Percentiles rank a stretch among this genome's conserved stretches.
phyloP scores from a whole-genome alignment of 2,888 invertebrate species.

The Rotaria sp. region DNA sequence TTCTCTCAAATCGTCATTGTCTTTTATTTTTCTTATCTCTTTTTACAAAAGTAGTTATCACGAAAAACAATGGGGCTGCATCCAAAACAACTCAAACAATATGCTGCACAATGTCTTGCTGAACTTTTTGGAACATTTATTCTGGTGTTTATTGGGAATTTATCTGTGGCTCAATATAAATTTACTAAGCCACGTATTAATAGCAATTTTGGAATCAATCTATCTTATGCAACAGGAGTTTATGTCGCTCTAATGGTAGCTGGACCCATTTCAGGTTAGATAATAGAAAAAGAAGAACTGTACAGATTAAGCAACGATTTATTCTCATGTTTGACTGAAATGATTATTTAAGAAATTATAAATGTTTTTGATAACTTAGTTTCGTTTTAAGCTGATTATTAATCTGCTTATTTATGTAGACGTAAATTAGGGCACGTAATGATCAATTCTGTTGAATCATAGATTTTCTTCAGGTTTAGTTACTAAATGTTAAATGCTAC shows the following conservation, averaged over 20 bases:
- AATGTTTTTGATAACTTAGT: not conserved
- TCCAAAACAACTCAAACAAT: not conserved
- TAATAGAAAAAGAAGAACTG: not conserved
- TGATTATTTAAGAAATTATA: not conserved
- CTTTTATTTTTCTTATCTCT: not conserved
- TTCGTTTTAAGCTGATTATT: not conserved
- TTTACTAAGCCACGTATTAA: conserved; percentile 5
- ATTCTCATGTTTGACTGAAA: not conserved
- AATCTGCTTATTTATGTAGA: no score
- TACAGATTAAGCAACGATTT: not conserved
- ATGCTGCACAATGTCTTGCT: conserved; percentile 30
- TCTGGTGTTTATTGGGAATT: conserved; percentile 24
- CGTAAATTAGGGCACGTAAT: not conserved
- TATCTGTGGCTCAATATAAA: conserved; percentile 32
- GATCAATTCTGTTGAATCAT: not conserved
- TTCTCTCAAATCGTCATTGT: not conserved
- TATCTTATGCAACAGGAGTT: conserved; percentile 22
- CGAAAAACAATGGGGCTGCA: not conserved
- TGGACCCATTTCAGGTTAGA: conserved; percentile 39
- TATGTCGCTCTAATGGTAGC: conserved; percentile 25
- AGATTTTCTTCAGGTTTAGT: no score
- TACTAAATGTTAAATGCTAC: not conserved
- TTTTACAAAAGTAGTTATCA: not conserved
- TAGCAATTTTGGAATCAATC: not conserved
- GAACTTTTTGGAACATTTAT: conserved; percentile 36